These are phyloP conservation scores for Hemicrepidius hirtus DNA, from an alignment of 2,888 invertebrate genomes.

Conservation along the genomic window DNA sequence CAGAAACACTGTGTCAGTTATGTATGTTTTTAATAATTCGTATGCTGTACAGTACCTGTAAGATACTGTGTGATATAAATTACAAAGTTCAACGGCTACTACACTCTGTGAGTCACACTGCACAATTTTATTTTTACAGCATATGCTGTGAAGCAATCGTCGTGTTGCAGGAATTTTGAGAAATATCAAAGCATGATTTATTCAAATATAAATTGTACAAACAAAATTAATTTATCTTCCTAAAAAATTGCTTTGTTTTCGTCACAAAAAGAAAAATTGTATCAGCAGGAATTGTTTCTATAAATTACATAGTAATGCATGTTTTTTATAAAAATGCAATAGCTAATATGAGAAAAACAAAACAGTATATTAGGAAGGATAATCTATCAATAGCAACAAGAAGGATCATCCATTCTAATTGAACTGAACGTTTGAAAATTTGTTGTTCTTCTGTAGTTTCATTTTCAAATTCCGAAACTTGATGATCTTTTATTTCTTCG, in stretches of 20 bases:
- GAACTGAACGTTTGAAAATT: slow-evolving; percentile 59
- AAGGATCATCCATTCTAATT: slow-evolving; percentile 78
- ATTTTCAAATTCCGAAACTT: slow-evolving; percentile 1
- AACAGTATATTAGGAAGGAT: slow-evolving; percentile 75
- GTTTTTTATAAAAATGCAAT: slow-evolving; percentile 67
- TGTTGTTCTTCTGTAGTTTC: neutral
- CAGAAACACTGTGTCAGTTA: slow-evolving; percentile 32
- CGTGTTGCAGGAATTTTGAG: no score
- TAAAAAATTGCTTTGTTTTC: no score
- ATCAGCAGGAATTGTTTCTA: no score
- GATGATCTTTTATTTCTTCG: slow-evolving; percentile 27
- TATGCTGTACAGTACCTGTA: slow-evolving; percentile 30
- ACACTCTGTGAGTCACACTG: slow-evolving; percentile 21
- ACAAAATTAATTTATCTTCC: no score
- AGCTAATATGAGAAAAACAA: slow-evolving; percentile 74
- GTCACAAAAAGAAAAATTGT: no score
- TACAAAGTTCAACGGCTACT: slow-evolving; percentile 37
- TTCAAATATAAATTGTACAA: neutral
- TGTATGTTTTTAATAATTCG: slow-evolving; percentile 27
- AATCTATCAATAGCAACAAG: slow-evolving; percentile 79
- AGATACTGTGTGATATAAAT: slow-evolving; percentile 25
- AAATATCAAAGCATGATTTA: neutral
- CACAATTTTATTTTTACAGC: slow-evolving; percentile 29
- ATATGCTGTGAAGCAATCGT: neutral
- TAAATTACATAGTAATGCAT: no score